Evolutionary conservation across 2,113 vertebrate species (phyloP).

Genomic region (Spermophilus dauricus): DNA sequence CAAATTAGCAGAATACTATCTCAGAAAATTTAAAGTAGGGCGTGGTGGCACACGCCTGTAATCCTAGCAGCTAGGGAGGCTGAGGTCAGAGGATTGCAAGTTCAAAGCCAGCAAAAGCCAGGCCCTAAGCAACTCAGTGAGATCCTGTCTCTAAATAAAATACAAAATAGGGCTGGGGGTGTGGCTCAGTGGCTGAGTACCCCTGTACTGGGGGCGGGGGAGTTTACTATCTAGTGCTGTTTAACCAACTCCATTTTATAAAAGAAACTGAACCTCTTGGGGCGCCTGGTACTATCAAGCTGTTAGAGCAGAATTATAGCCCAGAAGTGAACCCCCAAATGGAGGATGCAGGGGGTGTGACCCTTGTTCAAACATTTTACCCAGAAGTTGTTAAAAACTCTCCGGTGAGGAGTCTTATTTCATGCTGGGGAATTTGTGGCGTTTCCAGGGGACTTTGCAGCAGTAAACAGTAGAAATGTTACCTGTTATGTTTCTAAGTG

Average conservation of each 20-base stretch:
- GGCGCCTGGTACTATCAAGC: background rate
- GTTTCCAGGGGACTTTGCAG: constrained; percentile 35
- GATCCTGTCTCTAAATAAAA: too few species aligned
- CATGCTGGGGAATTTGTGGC: background rate
- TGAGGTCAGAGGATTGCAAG: too few species aligned
- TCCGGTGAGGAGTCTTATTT: constrained; percentile 22
- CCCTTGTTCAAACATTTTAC: background rate
- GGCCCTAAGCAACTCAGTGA: too few species aligned
- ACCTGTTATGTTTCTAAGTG: background rate
- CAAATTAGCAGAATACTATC: too few species aligned
- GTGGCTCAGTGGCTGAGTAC: too few species aligned
- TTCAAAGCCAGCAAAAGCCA: too few species aligned
- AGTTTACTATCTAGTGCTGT: background rate
- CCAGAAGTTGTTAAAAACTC: constrained; percentile 2
- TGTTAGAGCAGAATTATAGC: background rate
- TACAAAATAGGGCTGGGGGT: too few species aligned
- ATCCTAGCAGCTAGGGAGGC: too few species aligned
- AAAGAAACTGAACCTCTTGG: background rate
- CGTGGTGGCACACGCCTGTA: too few species aligned
- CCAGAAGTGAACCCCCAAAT: background rate
- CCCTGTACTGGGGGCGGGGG: too few species aligned
- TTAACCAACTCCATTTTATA: background rate
- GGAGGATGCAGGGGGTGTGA: background rate
- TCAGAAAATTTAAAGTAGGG: too few species aligned
- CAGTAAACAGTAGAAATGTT: constrained; percentile 27